A percentile compares a stretch with the other conserved stretches of the same genome.
phyloP scores from a whole-genome alignment of 2,113 vertebrate genomes.

The Apeltes quadracus region DNA sequence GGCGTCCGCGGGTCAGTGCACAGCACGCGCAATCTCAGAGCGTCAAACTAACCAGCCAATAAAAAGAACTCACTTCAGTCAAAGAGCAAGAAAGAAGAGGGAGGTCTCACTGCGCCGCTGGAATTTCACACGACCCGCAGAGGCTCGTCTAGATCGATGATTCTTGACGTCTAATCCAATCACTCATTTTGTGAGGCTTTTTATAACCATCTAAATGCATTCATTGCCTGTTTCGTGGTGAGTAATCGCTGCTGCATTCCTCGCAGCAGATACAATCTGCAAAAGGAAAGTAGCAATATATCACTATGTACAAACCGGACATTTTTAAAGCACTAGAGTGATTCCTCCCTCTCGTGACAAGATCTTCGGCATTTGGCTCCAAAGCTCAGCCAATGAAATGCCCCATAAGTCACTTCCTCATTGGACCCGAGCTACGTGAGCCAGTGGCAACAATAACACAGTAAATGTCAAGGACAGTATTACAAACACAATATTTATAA shows the following conservation, averaged over 20 bases:
- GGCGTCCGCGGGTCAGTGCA: not conserved
- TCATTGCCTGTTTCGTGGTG: no score
- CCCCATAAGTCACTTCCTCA: slow-evolving; percentile 35
- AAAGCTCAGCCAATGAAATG: slow-evolving; percentile 30
- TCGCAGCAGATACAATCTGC: no score
- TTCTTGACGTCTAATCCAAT: no score
- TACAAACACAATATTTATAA: not conserved
- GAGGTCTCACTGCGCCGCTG: slow-evolving; percentile 15
- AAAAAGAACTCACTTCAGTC: not conserved
- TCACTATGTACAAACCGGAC: no score
- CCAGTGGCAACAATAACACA: not conserved
- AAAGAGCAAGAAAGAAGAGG: not conserved
- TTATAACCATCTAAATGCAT: no score
- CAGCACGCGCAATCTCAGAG: not conserved
- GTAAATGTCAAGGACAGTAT: rapidly evolving
- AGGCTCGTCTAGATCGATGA: no score
- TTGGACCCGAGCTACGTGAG: not conserved
- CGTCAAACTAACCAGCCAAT: not conserved
- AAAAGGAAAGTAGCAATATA: no score
- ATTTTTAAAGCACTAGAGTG: no score
- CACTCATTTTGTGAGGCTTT: no score
- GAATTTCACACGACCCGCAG: not conserved
- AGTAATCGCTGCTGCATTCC: no score
- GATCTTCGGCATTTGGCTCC: slow-evolving; percentile 44
- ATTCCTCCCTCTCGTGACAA: not conserved